Percentiles rank a stretch among this genome's conserved stretches.
These are phyloP conservation scores for Taphrorychus bicolor DNA, from an alignment of 2,888 invertebrate species.

Conservation along the genomic window DNA sequence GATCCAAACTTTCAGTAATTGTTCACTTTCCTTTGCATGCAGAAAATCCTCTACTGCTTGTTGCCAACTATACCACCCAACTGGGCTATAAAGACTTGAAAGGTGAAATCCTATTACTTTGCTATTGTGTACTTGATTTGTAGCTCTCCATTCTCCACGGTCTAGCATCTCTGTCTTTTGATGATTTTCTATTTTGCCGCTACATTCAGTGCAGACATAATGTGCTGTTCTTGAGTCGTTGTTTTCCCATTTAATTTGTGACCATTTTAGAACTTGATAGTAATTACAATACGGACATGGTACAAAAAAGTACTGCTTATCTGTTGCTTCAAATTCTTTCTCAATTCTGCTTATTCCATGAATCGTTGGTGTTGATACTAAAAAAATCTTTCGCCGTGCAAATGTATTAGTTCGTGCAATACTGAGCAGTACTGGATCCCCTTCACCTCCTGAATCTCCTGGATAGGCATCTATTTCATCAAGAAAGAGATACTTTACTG, in stretches of 20 bases:
- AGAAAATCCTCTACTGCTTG: conserved; percentile 23
- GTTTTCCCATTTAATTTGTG: conserved; percentile 14
- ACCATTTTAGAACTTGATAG: conserved; percentile 22
- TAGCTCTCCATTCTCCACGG: conserved; percentile 19
- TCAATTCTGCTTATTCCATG: conserved; percentile 8
- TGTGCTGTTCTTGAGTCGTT: conserved; percentile 14
- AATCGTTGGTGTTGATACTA: conserved; percentile 27
- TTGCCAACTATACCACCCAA: conserved; percentile 18
- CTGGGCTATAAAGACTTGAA: conserved; percentile 21
- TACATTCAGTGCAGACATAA: background rate
- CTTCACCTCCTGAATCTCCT: conserved; percentile 24
- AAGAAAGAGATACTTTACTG: conserved; percentile 22
- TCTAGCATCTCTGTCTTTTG: conserved; percentile 20
- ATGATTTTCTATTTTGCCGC: conserved; percentile 11
- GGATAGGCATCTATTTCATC: conserved; percentile 15
- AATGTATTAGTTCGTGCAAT: conserved; percentile 22
- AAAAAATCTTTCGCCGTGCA: conserved; percentile 21
- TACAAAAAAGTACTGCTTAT: conserved; percentile 10
- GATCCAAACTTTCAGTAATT: conserved; percentile 20
- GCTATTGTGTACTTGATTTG: conserved; percentile 5
- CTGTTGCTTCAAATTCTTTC: background rate
- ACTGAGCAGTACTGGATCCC: conserved; percentile 21
- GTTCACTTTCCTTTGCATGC: conserved; percentile 17
- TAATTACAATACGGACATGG: conserved; percentile 22
- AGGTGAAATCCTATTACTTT: conserved; percentile 15